Base-by-base conservation (phyloP, 2,888 invertebrate species). In the Melieria omissa region DNA sequence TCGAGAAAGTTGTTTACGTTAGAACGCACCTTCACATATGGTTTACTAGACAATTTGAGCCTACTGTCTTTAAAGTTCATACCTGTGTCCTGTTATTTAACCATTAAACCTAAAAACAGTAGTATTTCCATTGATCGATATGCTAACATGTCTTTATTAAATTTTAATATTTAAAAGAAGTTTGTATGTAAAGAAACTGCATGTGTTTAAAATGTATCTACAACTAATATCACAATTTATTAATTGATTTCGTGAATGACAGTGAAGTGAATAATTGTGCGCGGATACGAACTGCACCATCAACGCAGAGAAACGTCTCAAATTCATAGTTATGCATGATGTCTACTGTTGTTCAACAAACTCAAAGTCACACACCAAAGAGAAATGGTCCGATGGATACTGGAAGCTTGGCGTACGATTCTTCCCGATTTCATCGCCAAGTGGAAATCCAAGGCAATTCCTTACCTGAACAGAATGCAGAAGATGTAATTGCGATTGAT, bases 331-430 rank as follows among this genome's bases (percentile, higher is more conserved):
- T 52, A 5, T 14, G 12, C 29, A 8, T 42, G 12, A n/a, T 14
- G 49, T 62, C 52, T 68, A 57, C 52, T 72, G 61, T 46, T 71
- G 71, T 47, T 78, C 80, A 49, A 84, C 45, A 47, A 87, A 73
- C 76, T 86, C 86, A 77, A 92, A 90, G 84, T 92, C 92, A 81
- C 91, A 90, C 67, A 91, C 90, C 73, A 94, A 88, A 0, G 93
- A 92, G 80, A 94, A 91, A 82, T 94, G 94, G 88, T 94, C 94
- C 1, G 93, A 93, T 0, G 93, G 93, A 85, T 93, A 93, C 66
- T 88, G 85, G 76, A 89, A 88, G 67, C 91, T 91, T 3, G 93
- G 93, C 42, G 93, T 90, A 62, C 92, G 88, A 77, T 90, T 88
- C 66, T 88, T 87, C 1, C 93, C 93, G 68, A 94, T 90, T 78